These are phyloP conservation scores for Ctenochaetus hawaiiensis DNA, from an alignment of 2,797 vertebrate genomes.

Conservation along the genomic window DNA sequence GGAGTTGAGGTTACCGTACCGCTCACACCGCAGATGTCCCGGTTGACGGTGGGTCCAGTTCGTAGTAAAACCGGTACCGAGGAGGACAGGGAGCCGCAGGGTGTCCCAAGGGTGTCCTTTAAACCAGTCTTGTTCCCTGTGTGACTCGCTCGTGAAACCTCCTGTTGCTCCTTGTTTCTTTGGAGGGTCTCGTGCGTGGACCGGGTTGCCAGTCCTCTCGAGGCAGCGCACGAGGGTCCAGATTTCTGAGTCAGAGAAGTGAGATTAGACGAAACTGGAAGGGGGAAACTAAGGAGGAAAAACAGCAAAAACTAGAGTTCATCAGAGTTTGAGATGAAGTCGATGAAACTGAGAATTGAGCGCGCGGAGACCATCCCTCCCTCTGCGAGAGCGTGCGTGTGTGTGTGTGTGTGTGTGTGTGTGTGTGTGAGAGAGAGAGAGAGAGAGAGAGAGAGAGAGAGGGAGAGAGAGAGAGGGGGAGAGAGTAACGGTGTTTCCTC, in stretches of 20 bases:
- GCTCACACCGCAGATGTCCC: conserved; percentile 27
- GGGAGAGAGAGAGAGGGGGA: too few species aligned
- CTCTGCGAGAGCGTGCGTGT: neutral
- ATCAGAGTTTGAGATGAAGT: conserved; percentile 36
- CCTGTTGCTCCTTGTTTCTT: conserved; percentile 58
- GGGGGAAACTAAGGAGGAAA: neutral
- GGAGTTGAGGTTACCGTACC: conserved; percentile 23
- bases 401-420: neutral
- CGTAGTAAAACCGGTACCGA: neutral
- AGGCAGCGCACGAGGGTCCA: conserved; percentile 23
- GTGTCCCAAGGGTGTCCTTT: neutral
- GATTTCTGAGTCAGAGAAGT: neutral
- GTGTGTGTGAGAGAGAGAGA: neutral
- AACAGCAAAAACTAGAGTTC: conserved; percentile 10
- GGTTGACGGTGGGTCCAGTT: conserved; percentile 15
- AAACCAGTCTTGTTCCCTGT: neutral
- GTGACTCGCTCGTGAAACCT: conserved; percentile 10
- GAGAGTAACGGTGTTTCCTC: conserved; percentile 60
- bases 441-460: too few species aligned
- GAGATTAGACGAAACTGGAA: neutral
- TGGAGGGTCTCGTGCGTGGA: conserved; percentile 13
- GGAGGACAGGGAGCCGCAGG: neutral
- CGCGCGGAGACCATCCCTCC: conserved; percentile 46
- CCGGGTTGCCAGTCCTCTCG: neutral
- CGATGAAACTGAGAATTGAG: conserved; percentile 39